These are phyloP conservation scores for Emmelina monodactyla DNA, from an alignment of 2,888 invertebrate species.

Conservation along the genomic window DNA sequence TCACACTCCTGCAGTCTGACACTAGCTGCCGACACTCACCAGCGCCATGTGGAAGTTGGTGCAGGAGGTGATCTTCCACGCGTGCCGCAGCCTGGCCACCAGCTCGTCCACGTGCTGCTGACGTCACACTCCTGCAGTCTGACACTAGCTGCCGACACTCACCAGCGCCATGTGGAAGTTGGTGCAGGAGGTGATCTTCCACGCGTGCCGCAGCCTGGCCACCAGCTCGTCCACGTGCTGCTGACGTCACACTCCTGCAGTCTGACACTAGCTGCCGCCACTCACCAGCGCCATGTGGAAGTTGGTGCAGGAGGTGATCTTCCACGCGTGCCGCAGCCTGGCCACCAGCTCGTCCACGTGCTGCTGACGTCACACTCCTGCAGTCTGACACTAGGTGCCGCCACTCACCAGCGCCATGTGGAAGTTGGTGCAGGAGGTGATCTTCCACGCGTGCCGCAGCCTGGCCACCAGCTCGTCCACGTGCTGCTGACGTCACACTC, in stretches of 20 bases:
- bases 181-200: conserved; percentile 79
- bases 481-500: too few relatives aligned
- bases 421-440: conserved; percentile 78
- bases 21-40: too few relatives aligned
- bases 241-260: too few relatives aligned
- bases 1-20: too few relatives aligned
- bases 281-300: conserved; percentile 84
- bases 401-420: conserved; percentile 82
- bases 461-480: conserved; percentile 84
- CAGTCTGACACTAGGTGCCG: too few relatives aligned
- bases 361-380: too few relatives aligned
- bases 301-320: conserved; percentile 78
- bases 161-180: conserved; percentile 87
- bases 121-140: too few relatives aligned
- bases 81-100: conserved; percentile 79
- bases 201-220: conserved; percentile 80
- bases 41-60: conserved; percentile 82
- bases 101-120: conserved; percentile 82
- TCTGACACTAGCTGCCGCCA: too few relatives aligned
- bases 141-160: too few relatives aligned
- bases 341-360: conserved; percentile 86
- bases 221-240: conserved; percentile 84
- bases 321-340: conserved; percentile 81
- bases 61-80: conserved; percentile 82
- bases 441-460: conserved; percentile 82